Evolutionary conservation across 2,113 vertebrate species (phyloP), one percentile per base, ranked within the genome.

Genomic region (Saimiri boliviensis): DNA sequence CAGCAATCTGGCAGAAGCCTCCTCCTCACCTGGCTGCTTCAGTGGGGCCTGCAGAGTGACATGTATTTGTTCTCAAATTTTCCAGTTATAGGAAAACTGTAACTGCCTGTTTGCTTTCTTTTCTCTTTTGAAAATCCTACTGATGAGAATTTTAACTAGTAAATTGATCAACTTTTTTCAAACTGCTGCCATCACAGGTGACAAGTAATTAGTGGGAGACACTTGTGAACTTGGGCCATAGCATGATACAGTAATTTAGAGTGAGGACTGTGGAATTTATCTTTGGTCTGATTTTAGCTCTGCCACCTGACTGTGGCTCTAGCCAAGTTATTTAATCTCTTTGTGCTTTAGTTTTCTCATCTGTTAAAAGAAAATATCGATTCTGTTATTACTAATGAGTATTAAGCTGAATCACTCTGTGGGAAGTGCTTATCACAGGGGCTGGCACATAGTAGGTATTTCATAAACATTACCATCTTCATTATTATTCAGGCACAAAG

Each of bases 401-500:
- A 66, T 81, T 90, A 49, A 56, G 37, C 56, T 54, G 45, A 89
- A 80, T 77, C 60, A 85, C 19, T 63, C 60, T 52, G 6, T 60
- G 42, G 16, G 85, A 76, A 83, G 49, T 32, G 19, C 8, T 68
- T 83, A 60, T 27, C 5, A 84, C 6, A 37, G 71, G 42, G 35
- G 21, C 6, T 92, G 58, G n/a, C 35, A 45, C 60, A 40, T 35
- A 70, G 49, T n/a, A 94, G 86, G 56, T 23, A 52, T 56, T 95
- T 56, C 82, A 13, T n/a, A 93, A 96, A 56, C 19, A 47, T 71
- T 42, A 30, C 49, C 47, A 83, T 60, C 10, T 52, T 90, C 76
- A 96, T 71, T 23, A 35, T 95, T 93, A 73, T 56, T 86, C 90
- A 97, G 91, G 30, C 37, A 56, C 70, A 87, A 63, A 88, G 3